These are phyloP conservation scores for Hydriomena furcata DNA, from an alignment of 2,888 invertebrate species.

Conservation along the genomic window DNA sequence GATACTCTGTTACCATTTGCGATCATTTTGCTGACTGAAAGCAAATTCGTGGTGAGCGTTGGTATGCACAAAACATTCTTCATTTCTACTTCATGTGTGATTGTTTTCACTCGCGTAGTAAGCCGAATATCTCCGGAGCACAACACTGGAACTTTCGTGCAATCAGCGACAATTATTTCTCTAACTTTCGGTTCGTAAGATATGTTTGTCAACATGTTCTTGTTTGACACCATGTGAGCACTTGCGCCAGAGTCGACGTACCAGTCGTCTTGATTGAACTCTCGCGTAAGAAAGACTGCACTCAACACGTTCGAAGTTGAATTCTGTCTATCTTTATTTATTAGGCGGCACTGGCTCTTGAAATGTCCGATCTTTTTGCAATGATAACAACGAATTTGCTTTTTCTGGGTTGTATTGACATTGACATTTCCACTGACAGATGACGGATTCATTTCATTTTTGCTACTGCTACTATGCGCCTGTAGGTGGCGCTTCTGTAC, in stretches of 20 bases:
- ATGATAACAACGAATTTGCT: background rate
- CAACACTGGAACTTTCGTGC: constrained; percentile 30
- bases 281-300: constrained; percentile 35
- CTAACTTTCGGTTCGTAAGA: constrained; percentile 14
- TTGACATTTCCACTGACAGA: background rate
- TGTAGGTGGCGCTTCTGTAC: no score
- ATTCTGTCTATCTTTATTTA: no score
- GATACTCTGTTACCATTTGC: constrained; percentile 24
- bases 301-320: constrained; percentile 41
- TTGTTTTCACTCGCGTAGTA: constrained; percentile 14
- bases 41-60: constrained; percentile 26
- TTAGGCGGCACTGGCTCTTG: background rate
- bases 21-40: constrained; percentile 36
- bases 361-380: constrained; percentile 18
- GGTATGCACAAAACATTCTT: constrained; percentile 37
- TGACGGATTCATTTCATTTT: background rate
- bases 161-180: constrained; percentile 40
- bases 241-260: constrained; percentile 40
- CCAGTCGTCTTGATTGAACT: constrained; percentile 37
- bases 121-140: constrained; percentile 33
- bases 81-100: constrained; percentile 22
- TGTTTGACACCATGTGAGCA: constrained; percentile 33
- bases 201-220: constrained; percentile 29
- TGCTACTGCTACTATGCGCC: background rate
- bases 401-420: background rate